Percentiles rank a stretch among this genome's conserved stretches.
phyloP scores from a whole-genome alignment of 2,888 invertebrate genomes.

The Hoplodrina blanda region DNA sequence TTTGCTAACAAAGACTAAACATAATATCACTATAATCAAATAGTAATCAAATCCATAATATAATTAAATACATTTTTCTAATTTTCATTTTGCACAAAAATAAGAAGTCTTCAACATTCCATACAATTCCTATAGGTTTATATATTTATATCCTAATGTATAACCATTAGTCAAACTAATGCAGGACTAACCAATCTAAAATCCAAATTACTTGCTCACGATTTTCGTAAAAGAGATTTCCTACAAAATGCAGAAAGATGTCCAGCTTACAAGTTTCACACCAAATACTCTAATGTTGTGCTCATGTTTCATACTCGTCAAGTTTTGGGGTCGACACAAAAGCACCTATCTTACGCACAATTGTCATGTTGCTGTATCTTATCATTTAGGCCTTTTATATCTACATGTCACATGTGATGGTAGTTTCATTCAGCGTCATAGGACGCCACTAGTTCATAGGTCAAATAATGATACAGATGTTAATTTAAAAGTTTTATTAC shows the following conservation, averaged over 20 bases:
- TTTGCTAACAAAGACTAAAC: conserved; percentile 81
- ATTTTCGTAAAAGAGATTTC: conserved; percentile 67
- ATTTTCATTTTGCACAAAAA: conserved; percentile 80
- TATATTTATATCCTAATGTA: conserved; percentile 74
- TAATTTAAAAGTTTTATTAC: conserved; percentile 57
- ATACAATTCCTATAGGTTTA: conserved; percentile 74
- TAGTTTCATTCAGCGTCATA: conserved; percentile 47
- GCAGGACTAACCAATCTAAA: conserved; percentile 75
- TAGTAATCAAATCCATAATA: conserved; percentile 80
- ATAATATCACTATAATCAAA: conserved; percentile 86
- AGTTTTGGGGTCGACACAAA: conserved; percentile 59
- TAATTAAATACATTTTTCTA: conserved; percentile 77
- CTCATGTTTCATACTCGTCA: conserved; percentile 53
- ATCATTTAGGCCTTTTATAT: conserved; percentile 68
- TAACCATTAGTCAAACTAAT: conserved; percentile 84
- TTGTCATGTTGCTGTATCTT: conserved; percentile 61
- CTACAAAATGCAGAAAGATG: conserved; percentile 76
- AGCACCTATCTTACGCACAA: conserved; percentile 61
- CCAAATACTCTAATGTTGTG: conserved; percentile 59
- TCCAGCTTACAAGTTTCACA: conserved; percentile 58
- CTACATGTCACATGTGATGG: conserved; percentile 41
- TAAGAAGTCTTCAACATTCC: conserved; percentile 81
- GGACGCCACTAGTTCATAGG: conserved; percentile 43
- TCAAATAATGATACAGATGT: conserved; percentile 61
- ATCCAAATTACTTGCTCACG: conserved; percentile 73